Evolutionary conservation across 1,140 invertebrate genomes (phyloP).

Genomic region (Cotesia glomerata): DNA sequence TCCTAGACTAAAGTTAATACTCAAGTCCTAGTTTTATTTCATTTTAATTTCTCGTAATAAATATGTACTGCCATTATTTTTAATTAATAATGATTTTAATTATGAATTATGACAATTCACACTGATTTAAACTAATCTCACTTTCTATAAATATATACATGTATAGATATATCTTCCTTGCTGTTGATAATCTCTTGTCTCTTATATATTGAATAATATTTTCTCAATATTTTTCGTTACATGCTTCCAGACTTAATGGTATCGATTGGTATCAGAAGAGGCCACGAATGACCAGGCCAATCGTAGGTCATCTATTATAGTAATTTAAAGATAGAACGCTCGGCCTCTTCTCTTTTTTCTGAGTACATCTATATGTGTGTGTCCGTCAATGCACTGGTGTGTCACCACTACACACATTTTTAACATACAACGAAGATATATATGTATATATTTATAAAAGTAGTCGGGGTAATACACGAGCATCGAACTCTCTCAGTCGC

Average conservation of each 20-base stretch:
- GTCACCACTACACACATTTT: neutral
- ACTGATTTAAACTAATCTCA: no score
- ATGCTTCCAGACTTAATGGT: neutral
- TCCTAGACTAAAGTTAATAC: neutral
- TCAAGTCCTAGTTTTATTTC: no score
- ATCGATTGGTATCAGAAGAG: neutral
- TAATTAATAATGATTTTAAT: no score
- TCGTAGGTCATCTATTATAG: slow-evolving; percentile 9
- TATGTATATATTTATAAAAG: neutral
- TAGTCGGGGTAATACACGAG: neutral
- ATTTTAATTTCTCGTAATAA: no score
- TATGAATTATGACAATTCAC: no score
- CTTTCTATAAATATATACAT: no score
- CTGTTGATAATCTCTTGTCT: no score
- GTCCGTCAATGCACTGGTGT: neutral
- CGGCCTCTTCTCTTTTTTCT: neutral
- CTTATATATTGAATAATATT: no score
- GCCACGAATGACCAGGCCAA: neutral
- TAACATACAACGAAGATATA: neutral
- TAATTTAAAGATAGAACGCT: slow-evolving; percentile 2
- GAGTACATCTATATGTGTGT: neutral
- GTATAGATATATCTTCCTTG: no score
- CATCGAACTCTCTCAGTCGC: slow-evolving; percentile 10
- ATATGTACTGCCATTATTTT: no score
- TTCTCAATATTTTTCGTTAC: no score